Percentiles rank a stretch among this genome's conserved stretches.
phyloP scores from a whole-genome alignment of 2,797 vertebrate species.

The Stomatorhinus walkeri region DNA sequence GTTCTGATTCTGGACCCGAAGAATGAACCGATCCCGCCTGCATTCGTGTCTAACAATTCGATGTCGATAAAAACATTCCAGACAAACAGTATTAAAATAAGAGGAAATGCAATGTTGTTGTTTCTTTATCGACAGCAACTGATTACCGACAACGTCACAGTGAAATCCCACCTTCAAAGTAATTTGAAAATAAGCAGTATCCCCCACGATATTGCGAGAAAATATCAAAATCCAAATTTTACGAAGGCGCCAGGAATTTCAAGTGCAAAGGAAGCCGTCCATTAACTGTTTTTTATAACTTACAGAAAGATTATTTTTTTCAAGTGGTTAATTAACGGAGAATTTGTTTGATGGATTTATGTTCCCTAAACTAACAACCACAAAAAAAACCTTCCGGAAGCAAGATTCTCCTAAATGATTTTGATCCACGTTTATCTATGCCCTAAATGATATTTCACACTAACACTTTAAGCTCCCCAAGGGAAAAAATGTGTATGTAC shows the following conservation, averaged over 20 bases:
- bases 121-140: neutral
- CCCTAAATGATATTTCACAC: neutral
- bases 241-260: neutral
- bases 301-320: neutral
- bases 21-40: neutral
- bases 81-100: neutral
- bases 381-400: neutral
- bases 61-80: conserved; percentile 6
- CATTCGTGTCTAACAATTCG: conserved; percentile 1
- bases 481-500: neutral
- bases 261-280: conserved; percentile 1
- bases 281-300: neutral
- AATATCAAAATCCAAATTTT: neutral
- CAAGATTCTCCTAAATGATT: neutral
- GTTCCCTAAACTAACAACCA: neutral
- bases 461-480: neutral
- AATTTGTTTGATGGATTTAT: neutral
- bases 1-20: neutral
- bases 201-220: neutral
- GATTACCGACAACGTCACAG: neutral
- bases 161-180: neutral
- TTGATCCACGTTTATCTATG: neutral
- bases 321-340: neutral
- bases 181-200: neutral
- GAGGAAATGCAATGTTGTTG: neutral